These are phyloP conservation scores for Drosophila acutilabella DNA, from an alignment of 2,888 invertebrate species.

Conservation along the genomic window DNA sequence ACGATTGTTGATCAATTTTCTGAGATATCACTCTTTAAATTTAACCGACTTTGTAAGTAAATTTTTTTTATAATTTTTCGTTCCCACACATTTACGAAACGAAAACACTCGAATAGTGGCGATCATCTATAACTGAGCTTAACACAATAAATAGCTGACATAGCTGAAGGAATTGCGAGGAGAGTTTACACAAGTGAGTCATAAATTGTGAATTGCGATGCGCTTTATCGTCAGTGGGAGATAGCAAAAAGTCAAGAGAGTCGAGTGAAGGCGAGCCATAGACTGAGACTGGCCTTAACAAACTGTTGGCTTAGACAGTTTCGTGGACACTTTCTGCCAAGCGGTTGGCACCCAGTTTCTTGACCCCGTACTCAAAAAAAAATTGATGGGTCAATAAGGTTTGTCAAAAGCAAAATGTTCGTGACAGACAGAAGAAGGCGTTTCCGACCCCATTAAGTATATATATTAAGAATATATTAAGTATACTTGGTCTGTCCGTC, in stretches of 20 bases:
- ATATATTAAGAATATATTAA: no score
- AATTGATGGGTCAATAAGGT: no score
- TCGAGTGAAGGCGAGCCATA: constrained; percentile 41
- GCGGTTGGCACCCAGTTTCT: constrained; percentile 43
- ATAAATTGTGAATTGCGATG: constrained; percentile 73
- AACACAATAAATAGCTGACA: constrained; percentile 76
- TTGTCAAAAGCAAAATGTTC: no score
- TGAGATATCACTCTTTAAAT: not conserved
- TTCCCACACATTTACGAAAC: constrained; percentile 44
- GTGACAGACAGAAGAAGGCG: no score
- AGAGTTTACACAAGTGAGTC: constrained; percentile 62
- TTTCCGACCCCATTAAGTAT: no score
- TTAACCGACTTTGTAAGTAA: constrained; percentile 53
- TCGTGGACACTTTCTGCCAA: constrained; percentile 72
- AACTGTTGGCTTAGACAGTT: constrained; percentile 21
- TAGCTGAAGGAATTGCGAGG: constrained; percentile 30
- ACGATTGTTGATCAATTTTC: not conserved
- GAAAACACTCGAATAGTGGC: constrained; percentile 24
- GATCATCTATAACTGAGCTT: constrained; percentile 56
- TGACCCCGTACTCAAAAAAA: no score
- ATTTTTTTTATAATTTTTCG: no score
- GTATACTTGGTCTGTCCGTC: no score
- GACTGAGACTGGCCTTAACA: constrained; percentile 26
- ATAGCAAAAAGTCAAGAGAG: constrained; percentile 59
- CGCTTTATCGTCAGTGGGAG: constrained; percentile 67